phyloP scores from a whole-genome alignment of 2,797 vertebrate genomes.

The Xyrichtys novacula region DNA sequence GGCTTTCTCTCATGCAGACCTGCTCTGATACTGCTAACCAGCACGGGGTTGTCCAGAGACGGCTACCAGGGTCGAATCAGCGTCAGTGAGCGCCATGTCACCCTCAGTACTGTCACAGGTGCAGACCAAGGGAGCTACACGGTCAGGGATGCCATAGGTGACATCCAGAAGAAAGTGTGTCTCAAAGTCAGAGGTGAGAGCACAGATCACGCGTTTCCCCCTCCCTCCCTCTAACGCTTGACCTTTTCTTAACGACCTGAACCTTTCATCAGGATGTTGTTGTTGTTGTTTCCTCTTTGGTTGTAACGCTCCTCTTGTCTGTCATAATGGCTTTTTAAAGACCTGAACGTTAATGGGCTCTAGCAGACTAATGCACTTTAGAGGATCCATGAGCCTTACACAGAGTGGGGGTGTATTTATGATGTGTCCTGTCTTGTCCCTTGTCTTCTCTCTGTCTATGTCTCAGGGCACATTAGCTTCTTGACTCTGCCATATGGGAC shows the following conservation, averaged over 20 bases:
- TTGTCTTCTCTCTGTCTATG: constrained; percentile 35
- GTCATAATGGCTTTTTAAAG: constrained; percentile 67
- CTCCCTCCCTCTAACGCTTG: not conserved
- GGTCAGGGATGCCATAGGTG: constrained; percentile 63
- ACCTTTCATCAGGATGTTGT: constrained; percentile 43
- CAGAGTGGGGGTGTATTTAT: constrained; percentile 41
- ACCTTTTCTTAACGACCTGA: constrained; percentile 17
- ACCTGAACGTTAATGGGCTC: constrained; percentile 60
- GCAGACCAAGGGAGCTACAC: constrained; percentile 85
- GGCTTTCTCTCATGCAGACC: constrained; percentile 54
- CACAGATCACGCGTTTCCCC: not conserved
- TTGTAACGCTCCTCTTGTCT: constrained; percentile 14
- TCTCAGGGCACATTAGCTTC: constrained; percentile 79
- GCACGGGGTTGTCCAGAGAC: not conserved
- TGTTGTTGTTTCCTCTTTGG: constrained; percentile 20
- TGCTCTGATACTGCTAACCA: constrained; percentile 66
- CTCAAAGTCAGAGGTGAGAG: constrained; percentile 85
- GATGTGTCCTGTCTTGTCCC: constrained; percentile 14
- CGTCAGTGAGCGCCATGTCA: constrained; percentile 42
- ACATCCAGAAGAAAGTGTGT: constrained; percentile 78
- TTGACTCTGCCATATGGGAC: constrained; percentile 48
- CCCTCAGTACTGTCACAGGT: constrained; percentile 70
- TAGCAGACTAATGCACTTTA: constrained; percentile 56
- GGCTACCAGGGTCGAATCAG: constrained; percentile 75
- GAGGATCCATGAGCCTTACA: constrained; percentile 36